phyloP scores from a whole-genome alignment of 1,140 invertebrate species.

The Pachyrhynchus sulphureomaculatus region DNA sequence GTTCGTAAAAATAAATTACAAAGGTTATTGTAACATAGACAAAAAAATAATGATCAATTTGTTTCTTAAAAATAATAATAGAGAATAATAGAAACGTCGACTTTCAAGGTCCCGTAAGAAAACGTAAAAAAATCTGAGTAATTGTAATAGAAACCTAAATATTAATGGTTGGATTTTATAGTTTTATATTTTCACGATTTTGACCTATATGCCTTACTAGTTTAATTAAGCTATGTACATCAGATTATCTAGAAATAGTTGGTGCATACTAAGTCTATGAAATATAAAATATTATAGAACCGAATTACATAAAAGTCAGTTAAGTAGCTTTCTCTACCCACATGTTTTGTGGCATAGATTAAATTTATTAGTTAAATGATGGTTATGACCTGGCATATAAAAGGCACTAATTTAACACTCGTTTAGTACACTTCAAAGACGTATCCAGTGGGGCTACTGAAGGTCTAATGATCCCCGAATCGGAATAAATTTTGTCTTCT shows the following conservation, averaged over 20 bases:
- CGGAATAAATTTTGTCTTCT: too few relatives aligned
- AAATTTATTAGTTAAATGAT: slow-evolving; percentile 5
- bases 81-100: not conserved
- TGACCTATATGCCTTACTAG: slow-evolving; percentile 3
- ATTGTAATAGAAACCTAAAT: not conserved
- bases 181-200: not conserved
- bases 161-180: too few relatives aligned
- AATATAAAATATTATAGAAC: too few relatives aligned
- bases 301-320: not conserved
- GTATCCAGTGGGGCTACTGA: too few relatives aligned
- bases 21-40: not conserved
- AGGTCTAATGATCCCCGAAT: too few relatives aligned
- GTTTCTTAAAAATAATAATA: not conserved
- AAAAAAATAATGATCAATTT: not conserved
- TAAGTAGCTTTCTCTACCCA: slow-evolving; percentile 6
- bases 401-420: not conserved
- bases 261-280: too few relatives aligned
- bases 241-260: not conserved
- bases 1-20: too few relatives aligned
- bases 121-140: not conserved
- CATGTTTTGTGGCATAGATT: slow-evolving; percentile 3
- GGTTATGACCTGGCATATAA: not conserved
- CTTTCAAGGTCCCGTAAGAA: not conserved
- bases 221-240: not conserved
- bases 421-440: too few relatives aligned